Conservation (phyloP, 2,888 invertebrate species). For the Apamea crenata region DNA sequence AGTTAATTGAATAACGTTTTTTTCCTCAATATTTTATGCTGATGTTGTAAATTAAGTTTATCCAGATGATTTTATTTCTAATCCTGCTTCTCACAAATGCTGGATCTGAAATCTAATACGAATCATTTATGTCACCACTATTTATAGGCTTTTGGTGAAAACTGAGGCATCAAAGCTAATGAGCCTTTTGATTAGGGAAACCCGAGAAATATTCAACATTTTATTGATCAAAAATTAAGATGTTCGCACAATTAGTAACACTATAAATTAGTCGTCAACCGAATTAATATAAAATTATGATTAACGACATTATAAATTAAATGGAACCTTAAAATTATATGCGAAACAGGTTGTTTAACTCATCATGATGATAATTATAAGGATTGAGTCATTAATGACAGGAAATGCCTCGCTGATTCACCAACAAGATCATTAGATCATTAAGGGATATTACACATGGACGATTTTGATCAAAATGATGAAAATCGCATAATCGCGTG, state of each 20-base stretch:
- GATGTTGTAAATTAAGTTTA: slow-evolving; percentile 1
- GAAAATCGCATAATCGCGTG: slow-evolving; percentile 18
- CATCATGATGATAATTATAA: slow-evolving; percentile 57
- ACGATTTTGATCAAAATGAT: slow-evolving; percentile 13
- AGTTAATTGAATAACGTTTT: slow-evolving; percentile 1
- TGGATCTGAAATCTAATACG: too few relatives aligned
- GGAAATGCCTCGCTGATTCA: slow-evolving; percentile 64
- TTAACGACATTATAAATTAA: slow-evolving; percentile 34
- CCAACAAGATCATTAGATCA: slow-evolving; percentile 20
- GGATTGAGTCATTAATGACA: slow-evolving; percentile 63
- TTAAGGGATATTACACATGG: slow-evolving; percentile 30
- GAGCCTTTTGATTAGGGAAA: background rate
- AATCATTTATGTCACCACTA: background rate
- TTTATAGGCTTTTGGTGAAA: background rate
- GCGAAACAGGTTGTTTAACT: slow-evolving; percentile 30
- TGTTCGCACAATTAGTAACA: slow-evolving; percentile 16
- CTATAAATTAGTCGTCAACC: slow-evolving; percentile 40
- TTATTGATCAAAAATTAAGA: slow-evolving; percentile 18
- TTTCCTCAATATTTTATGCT: background rate
- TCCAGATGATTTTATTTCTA: slow-evolving; percentile 1
- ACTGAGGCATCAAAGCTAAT: background rate
- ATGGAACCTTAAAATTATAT: slow-evolving; percentile 29
- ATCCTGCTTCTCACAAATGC: background rate
- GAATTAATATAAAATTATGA: slow-evolving; percentile 38
- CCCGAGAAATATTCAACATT: background rate